These are phyloP conservation scores for pig (Sus scrofa) DNA, from an alignment of 2,113 vertebrate species.

Conservation along the genomic window T2T-Sscrofa CM000812.6:248786001-248786500, in stretches of 20 bases:
- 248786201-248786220: too few species aligned
- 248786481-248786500: background rate
- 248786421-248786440: background rate
- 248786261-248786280: too few species aligned
- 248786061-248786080: background rate
- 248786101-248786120: background rate
- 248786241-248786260: too few species aligned
- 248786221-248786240: too few species aligned
- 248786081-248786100: background rate
- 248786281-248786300: too few species aligned
- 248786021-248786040: background rate
- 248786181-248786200: too few species aligned
- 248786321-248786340: background rate
- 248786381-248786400: background rate
- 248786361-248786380: background rate
- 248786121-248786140: background rate
- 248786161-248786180: background rate
- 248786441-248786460: background rate
- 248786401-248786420: background rate
- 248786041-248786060: background rate
- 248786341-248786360: background rate
- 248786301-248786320: background rate
- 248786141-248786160: background rate
- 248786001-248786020: background rate
- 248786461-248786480: background rate